Percentiles rank a stretch among this genome's conserved stretches.
phyloP scores from a whole-genome alignment of 2,888 invertebrate species.

The Luperina testacea region DNA sequence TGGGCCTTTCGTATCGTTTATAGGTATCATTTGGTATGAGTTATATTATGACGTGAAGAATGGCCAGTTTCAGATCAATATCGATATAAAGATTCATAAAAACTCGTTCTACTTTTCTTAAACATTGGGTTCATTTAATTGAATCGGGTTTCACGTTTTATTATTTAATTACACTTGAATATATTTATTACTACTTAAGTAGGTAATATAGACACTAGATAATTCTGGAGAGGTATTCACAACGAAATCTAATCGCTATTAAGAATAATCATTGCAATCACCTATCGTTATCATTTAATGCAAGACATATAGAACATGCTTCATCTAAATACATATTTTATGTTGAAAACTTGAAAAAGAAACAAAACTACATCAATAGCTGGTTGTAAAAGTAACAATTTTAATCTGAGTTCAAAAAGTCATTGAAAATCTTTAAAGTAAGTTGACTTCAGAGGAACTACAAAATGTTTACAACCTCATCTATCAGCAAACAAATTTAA shows the following conservation, averaged over 20 bases:
- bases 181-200: neutral
- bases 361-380: neutral
- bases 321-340: neutral
- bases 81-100: neutral
- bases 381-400: neutral
- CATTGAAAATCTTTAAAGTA: neutral
- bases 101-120: neutral
- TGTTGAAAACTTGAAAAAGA: neutral
- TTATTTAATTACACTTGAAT: neutral
- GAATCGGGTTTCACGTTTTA: neutral
- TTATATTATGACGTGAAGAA: neutral
- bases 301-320: neutral
- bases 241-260: constrained; percentile 3
- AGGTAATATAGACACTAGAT: neutral
- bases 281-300: neutral
- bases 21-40: neutral
- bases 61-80: neutral
- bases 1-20: neutral
- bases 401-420: neutral
- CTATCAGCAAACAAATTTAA: neutral
- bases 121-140: neutral
- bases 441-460: neutral
- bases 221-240: constrained; percentile 5
- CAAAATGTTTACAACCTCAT: constrained; percentile 22
- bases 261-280: constrained; percentile 6